Evolutionary conservation across 2,888 invertebrate genomes (phyloP).

Genomic region (Zeuzera pyrina): DNA sequence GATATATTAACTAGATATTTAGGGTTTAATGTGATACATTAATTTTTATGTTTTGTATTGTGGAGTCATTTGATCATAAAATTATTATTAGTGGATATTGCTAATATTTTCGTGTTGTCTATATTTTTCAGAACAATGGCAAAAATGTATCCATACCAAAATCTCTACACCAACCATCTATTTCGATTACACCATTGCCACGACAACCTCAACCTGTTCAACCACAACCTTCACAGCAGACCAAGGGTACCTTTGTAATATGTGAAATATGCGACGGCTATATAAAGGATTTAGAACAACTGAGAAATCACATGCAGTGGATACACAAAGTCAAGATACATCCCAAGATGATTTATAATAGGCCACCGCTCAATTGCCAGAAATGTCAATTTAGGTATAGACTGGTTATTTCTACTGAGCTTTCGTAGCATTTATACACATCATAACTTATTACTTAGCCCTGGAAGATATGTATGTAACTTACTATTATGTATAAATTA

Average conservation of each 20-base stretch:
- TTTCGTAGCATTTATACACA: too few relatives aligned
- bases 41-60: too few relatives aligned
- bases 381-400: slow-evolving; percentile 86
- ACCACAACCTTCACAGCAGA: slow-evolving; percentile 49
- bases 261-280: slow-evolving; percentile 98
- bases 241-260: slow-evolving; percentile 89
- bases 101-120: too few relatives aligned
- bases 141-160: slow-evolving; percentile 26
- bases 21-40: too few relatives aligned
- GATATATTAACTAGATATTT: too few relatives aligned
- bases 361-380: slow-evolving; percentile 95
- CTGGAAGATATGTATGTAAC: background rate
- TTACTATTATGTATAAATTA: slow-evolving; percentile 8
- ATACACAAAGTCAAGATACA: slow-evolving; percentile 98
- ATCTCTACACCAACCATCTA: slow-evolving; percentile 81
- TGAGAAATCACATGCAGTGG: slow-evolving; percentile 98
- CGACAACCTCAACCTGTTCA: slow-evolving; percentile 55
- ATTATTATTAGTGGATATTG: too few relatives aligned
- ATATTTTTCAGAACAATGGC: slow-evolving; percentile 31
- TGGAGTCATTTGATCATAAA: too few relatives aligned
- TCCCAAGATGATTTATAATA: slow-evolving; percentile 95
- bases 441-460: too few relatives aligned
- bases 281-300: slow-evolving; percentile 94
- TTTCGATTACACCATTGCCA: slow-evolving; percentile 91
- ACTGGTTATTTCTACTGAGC: background rate